Percentiles rank a stretch among this genome's conserved stretches.
Conservation (phyloP, 2,113 vertebrate genomes). For the Silurus meridionalis region DNA sequence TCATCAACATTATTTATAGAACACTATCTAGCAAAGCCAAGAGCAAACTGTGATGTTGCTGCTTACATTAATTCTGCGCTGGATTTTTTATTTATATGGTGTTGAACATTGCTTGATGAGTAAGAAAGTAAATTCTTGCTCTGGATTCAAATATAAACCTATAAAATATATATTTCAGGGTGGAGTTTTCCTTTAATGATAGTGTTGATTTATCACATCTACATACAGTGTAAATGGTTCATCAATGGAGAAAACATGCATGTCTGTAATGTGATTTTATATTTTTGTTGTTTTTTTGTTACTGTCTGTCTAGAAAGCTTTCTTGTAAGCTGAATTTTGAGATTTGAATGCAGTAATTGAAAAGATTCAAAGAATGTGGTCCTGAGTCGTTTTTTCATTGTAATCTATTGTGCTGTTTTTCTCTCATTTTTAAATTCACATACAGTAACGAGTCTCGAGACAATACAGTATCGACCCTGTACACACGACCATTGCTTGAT, state of each 20-base stretch:
- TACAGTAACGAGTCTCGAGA: background rate
- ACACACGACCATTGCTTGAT: background rate
- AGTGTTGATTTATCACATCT: background rate
- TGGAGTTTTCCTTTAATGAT: background rate
- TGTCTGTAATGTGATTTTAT: background rate
- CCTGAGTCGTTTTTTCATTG: slow-evolving; percentile 63
- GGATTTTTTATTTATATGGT: background rate
- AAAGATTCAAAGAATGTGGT: slow-evolving; percentile 32
- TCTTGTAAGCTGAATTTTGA: background rate
- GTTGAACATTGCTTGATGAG: background rate
- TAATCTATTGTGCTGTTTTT: slow-evolving; percentile 68
- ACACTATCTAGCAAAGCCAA: too few species aligned
- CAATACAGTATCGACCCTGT: background rate
- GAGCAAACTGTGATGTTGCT: background rate
- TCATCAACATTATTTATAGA: too few species aligned
- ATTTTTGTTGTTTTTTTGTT: background rate
- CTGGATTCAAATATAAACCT: background rate
- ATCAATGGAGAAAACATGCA: background rate
- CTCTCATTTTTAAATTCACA: slow-evolving; percentile 76
- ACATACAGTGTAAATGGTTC: background rate
- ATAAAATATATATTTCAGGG: background rate
- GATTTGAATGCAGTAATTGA: background rate
- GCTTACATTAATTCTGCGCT: background rate
- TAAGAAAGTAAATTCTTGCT: too few species aligned
- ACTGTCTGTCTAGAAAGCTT: background rate